phyloP scores from a whole-genome alignment of 2,888 invertebrate genomes.

The Caenorhabditis uteleia region DNA sequence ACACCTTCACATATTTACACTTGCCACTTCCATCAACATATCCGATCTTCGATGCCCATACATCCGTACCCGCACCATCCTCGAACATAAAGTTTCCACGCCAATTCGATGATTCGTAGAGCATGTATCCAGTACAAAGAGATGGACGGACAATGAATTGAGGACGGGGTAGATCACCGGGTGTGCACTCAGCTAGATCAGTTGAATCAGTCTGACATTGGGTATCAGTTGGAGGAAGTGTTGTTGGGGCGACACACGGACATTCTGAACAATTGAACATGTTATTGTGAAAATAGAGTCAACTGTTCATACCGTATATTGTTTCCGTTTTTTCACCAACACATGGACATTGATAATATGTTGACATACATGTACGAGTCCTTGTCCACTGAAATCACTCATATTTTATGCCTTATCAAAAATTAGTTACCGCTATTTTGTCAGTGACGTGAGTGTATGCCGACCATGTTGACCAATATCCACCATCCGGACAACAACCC shows the following conservation, averaged over 20 bases:
- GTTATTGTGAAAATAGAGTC: not conserved
- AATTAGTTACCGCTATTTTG: slow-evolving; percentile 5
- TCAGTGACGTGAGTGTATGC: not conserved
- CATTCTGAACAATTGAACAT: not conserved
- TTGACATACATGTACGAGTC: slow-evolving; percentile 5
- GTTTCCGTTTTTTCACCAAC: slow-evolving; percentile 1
- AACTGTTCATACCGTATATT: not conserved
- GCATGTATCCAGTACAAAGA: not conserved
- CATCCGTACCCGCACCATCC: too few species aligned
- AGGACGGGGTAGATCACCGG: not conserved
- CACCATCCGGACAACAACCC: slow-evolving; percentile 16
- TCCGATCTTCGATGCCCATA: too few species aligned
- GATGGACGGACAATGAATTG: not conserved
- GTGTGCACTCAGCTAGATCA: not conserved
- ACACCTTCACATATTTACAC: too few species aligned
- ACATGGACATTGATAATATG: slow-evolving; percentile 5
- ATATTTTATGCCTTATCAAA: not conserved
- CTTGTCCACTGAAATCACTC: slow-evolving; percentile 3
- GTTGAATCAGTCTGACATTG: not conserved
- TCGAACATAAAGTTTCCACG: not conserved
- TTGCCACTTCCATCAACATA: too few species aligned
- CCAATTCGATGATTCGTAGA: not conserved
- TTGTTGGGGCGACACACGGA: not conserved
- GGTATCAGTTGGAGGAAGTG: not conserved
- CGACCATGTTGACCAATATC: slow-evolving; percentile 20